These are phyloP conservation scores for Protonibea diacanthus DNA, from an alignment of 2,797 vertebrate genomes.

Conservation along the genomic window DNA sequence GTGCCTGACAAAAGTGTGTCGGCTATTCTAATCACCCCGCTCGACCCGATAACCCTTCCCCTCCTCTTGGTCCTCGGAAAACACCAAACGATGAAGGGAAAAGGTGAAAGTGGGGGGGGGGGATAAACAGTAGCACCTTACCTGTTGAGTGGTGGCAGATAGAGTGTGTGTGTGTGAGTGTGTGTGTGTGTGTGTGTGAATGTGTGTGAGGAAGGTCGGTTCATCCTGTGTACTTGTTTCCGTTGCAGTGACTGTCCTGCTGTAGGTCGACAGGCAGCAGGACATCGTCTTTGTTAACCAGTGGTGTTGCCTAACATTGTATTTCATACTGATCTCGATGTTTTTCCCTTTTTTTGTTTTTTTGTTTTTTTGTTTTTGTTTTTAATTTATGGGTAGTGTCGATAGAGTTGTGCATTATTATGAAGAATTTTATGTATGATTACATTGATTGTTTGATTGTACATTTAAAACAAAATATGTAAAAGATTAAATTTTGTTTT, in stretches of 20 bases:
- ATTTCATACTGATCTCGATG: slow-evolving; percentile 89
- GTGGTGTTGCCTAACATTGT: slow-evolving; percentile 90
- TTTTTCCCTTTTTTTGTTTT: slow-evolving; percentile 69
- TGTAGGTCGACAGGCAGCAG: slow-evolving; percentile 85
- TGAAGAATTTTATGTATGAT: slow-evolving; percentile 87
- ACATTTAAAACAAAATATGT: slow-evolving; percentile 83
- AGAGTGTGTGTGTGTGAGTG: not conserved
- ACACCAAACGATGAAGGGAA: not conserved
- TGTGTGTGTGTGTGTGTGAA: slow-evolving; percentile 14
- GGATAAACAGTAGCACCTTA: slow-evolving; percentile 53
- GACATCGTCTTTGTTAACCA: slow-evolving; percentile 85
- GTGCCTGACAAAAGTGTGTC: slow-evolving; percentile 28
- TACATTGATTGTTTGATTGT: slow-evolving; percentile 93
- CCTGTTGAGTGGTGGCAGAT: slow-evolving; percentile 18
- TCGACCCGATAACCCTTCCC: not conserved
- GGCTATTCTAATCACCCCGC: slow-evolving; percentile 6
- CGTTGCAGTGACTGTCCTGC: slow-evolving; percentile 77
- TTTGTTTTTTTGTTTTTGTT: slow-evolving; percentile 51
- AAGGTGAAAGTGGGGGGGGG: not conserved
- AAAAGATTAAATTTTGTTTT: slow-evolving; percentile 85
- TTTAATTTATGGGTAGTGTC: slow-evolving; percentile 88
- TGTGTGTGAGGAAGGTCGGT: slow-evolving; percentile 26
- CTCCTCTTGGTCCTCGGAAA: not conserved
- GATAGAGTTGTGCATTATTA: slow-evolving; percentile 90
- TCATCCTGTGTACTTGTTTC: slow-evolving; percentile 57